Percentiles rank a stretch among this genome's conserved stretches.
Evolutionary conservation across 2,797 vertebrate species (phyloP).

Genomic region (Chelon auratus): DNA sequence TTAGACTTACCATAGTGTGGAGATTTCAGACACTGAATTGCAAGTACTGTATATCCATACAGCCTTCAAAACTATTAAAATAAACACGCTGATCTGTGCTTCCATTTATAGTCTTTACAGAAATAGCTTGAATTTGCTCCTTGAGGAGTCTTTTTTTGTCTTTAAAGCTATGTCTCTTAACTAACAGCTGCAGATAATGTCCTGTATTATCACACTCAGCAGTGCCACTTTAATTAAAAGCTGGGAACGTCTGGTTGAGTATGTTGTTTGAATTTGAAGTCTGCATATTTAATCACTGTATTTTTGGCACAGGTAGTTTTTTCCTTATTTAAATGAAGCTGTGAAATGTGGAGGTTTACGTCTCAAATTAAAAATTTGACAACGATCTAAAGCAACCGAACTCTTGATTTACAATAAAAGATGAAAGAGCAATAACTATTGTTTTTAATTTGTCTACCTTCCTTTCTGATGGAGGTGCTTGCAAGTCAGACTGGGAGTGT

Average conservation of each 20-base stretch:
- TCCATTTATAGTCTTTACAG: constrained; percentile 46
- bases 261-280: constrained; percentile 44
- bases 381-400: background rate
- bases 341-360: background rate
- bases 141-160: constrained; percentile 43
- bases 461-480: constrained; percentile 78
- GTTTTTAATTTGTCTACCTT: constrained; percentile 62
- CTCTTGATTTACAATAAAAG: background rate
- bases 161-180: constrained; percentile 55
- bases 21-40: constrained; percentile 3
- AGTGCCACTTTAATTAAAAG: constrained; percentile 54
- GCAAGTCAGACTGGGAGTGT: constrained; percentile 79
- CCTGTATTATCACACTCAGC: constrained; percentile 35
- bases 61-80: constrained; percentile 6
- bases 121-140: constrained; percentile 38
- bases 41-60: background rate
- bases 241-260: constrained; percentile 25
- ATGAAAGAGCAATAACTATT: constrained; percentile 30
- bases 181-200: constrained; percentile 33
- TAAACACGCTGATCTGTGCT: constrained; percentile 5
- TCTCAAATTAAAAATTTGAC: constrained; percentile 26
- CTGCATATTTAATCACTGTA: constrained; percentile 39
- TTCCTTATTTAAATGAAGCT: constrained; percentile 29
- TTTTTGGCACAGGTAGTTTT: constrained; percentile 35
- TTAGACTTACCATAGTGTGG: background rate